Evolutionary conservation across 2,797 vertebrate species (phyloP).

Genomic region (Allobates femoralis): DNA sequence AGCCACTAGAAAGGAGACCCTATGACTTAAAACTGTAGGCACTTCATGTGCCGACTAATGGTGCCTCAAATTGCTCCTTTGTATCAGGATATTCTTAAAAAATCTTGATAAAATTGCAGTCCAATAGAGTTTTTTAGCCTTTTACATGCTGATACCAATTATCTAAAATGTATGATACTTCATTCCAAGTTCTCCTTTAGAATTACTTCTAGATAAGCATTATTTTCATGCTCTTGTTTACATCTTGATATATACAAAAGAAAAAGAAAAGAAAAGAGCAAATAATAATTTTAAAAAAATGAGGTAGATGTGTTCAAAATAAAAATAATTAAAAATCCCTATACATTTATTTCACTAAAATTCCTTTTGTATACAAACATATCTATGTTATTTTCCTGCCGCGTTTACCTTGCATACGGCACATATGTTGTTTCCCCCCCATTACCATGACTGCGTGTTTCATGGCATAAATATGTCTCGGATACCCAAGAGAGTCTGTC

Average conservation of each 20-base stretch:
- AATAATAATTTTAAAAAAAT: neutral
- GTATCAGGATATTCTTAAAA: no score
- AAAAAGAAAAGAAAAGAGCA: neutral
- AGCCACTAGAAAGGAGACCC: no score
- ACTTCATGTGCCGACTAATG: no score
- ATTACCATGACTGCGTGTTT: slow-evolving; percentile 10
- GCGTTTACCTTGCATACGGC: neutral
- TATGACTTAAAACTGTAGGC: no score
- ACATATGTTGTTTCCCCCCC: neutral
- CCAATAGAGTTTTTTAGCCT: no score
- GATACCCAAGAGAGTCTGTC: slow-evolving; percentile 43
- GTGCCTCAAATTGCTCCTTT: no score
- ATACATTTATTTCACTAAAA: neutral
- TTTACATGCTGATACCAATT: no score
- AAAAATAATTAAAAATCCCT: neutral
- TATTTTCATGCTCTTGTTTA: neutral
- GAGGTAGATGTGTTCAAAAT: neutral
- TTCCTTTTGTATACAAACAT: neutral
- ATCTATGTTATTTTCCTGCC: neutral
- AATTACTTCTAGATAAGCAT: neutral
- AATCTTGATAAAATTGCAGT: no score
- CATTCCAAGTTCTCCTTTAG: neutral
- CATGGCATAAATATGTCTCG: slow-evolving; percentile 35
- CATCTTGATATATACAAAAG: neutral
- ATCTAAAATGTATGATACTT: no score